Evolutionary conservation across 2,888 invertebrate genomes (phyloP), one percentile per base, ranked within the genome.

Genomic region (Gasteruption jaculator): DNA sequence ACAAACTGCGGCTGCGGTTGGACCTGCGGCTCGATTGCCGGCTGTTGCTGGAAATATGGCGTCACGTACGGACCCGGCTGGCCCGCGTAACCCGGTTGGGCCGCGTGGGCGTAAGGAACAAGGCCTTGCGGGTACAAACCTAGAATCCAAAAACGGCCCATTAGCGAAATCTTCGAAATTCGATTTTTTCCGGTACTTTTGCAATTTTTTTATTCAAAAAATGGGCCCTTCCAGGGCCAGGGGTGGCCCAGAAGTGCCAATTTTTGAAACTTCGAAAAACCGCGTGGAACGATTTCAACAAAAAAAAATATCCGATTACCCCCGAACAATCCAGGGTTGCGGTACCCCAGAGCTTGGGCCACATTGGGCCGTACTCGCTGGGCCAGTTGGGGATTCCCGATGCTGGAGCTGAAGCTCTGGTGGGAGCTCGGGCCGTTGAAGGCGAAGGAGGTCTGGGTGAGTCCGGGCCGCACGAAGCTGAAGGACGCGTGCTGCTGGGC

Each of bases 361-460:
- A 68, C 48, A 26, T 55, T 61, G 3, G 68, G 68, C 3, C 54
- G 43, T 16, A 68, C 66, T 42, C 40, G 60, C 15, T 66, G 62
- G 0, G 57, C 60, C 14, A 67, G 45, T 27, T 61, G 53, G 4
- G 63, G 57, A 52, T 67, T 62, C 8, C 67, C 68, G 33, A 67
- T 52, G 38, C 56, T 65, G 15, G 67, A 61, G 32, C 63, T 63
- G 41, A 67, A 67, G 1, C 64, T 54, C 41, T 67, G 67, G 47
- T 66, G 66, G 11, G 67, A 67, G 12, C 64, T 65, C 1, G 67
- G 67, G 4, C 67, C 67, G 33, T 57, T 62, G 38, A 68, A 67
- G 3, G 68, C 54, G 11, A 60, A 67, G 0, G 67, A 60, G 1
- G 67, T 67, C 46, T 67, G 67, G 4, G 68, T 67, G 18, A 67